These are phyloP conservation scores for Epinotia demarniana DNA, from an alignment of 2,888 invertebrate genomes.

Conservation along the genomic window DNA sequence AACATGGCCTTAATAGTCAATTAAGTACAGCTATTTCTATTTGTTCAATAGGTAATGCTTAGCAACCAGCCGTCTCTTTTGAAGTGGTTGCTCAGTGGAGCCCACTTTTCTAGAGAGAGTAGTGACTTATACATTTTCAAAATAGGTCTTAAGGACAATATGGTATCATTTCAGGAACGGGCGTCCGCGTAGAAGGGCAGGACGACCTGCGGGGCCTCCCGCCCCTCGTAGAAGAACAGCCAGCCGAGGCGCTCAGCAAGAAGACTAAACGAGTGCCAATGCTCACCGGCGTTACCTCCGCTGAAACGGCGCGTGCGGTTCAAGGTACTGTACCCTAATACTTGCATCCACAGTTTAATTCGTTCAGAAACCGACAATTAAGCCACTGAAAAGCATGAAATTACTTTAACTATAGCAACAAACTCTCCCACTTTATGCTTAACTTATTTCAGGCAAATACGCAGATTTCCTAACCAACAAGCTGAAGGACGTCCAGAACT, in stretches of 20 bases:
- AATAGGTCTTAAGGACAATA: not conserved
- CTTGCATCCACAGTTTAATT: too few species aligned
- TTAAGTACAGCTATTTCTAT: too few species aligned
- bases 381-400: not conserved
- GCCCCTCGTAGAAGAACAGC: conserved; percentile 86
- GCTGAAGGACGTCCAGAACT: conserved; percentile 66
- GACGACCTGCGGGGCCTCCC: conserved; percentile 88
- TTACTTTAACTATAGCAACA: not conserved
- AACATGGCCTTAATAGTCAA: too few species aligned
- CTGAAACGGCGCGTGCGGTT: conserved; percentile 88
- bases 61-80: too few species aligned
- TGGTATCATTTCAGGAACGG: conserved; percentile 72
- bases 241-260: conserved; percentile 84
- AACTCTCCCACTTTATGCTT: not conserved
- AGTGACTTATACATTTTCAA: not conserved
- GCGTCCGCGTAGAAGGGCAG: conserved; percentile 88
- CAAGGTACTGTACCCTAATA: conserved; percentile 68
- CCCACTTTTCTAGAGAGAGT: too few species aligned
- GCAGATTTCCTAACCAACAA: conserved; percentile 67
- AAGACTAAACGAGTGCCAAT: conserved; percentile 86
- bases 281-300: conserved; percentile 89
- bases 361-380: not conserved
- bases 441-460: conserved; percentile 66
- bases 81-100: too few species aligned
- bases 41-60: too few species aligned